Conservation (phyloP, 2,888 invertebrate species). For the Hirtodrosophila duncani region DNA sequence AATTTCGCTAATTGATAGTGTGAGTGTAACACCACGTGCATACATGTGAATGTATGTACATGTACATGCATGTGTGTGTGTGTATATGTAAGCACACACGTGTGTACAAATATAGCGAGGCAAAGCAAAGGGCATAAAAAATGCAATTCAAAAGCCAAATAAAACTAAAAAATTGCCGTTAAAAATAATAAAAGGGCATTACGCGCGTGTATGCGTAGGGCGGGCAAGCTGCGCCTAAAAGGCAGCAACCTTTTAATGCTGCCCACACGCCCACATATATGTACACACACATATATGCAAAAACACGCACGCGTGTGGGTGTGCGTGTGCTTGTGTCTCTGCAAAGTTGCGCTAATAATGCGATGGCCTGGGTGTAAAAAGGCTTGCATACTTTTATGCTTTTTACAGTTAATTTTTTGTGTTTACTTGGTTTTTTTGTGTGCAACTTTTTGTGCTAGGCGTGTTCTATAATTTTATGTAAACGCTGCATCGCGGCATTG, state of each 20-base stretch:
- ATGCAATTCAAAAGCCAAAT: constrained; percentile 41
- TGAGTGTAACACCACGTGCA: constrained; percentile 43
- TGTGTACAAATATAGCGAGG: constrained; percentile 18
- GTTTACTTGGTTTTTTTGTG: constrained; percentile 4
- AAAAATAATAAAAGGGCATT: constrained; percentile 58
- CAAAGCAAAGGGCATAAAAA: constrained; percentile 10
- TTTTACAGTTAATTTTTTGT: constrained; percentile 29
- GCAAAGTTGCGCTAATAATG: constrained; percentile 40
- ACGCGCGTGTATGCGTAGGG: constrained; percentile 29
- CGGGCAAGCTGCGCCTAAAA: constrained; percentile 30
- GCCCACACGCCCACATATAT: constrained; percentile 18
- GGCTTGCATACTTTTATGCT: constrained; percentile 33
- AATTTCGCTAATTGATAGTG: constrained; percentile 71
- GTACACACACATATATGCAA: constrained; percentile 17
- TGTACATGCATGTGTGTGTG: constrained; percentile 63
- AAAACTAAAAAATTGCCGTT: constrained; percentile 53
- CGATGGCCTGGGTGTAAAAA: constrained; percentile 28
- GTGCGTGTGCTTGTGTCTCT: not conserved
- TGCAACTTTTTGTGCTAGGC: constrained; percentile 22
- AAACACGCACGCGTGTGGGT: not conserved
- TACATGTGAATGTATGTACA: constrained; percentile 38
- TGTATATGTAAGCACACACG: constrained; percentile 21
- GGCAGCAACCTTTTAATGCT: constrained; percentile 41
- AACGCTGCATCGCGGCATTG: constrained; percentile 11
- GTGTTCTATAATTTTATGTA: constrained; percentile 41